A percentile compares a stretch with the other conserved stretches of the same genome.
Conservation (phyloP, 2,113 vertebrate species). For the Hippopotamus amphibius region DNA sequence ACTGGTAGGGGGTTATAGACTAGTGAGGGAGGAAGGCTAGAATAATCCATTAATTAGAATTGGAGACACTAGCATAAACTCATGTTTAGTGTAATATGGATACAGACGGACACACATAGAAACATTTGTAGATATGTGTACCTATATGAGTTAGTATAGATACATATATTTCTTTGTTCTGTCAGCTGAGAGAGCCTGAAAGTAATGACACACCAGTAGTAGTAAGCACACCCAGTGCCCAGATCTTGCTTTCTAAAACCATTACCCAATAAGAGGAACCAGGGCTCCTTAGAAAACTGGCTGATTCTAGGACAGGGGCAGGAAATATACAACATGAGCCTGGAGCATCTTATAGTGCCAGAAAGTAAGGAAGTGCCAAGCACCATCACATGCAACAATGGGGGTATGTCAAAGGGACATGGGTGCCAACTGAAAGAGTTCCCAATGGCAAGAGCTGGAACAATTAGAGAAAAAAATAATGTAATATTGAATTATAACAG, state of each 20-base stretch:
- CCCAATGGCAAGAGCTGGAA: not conserved
- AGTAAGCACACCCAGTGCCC: not conserved
- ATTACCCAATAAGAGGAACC: not conserved
- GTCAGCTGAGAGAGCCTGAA: not conserved
- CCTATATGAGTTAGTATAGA: not conserved
- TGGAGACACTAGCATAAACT: not conserved
- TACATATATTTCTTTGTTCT: not conserved
- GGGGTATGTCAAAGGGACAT: not conserved
- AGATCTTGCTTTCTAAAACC: not conserved
- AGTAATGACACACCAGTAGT: not conserved
- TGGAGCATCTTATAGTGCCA: not conserved
- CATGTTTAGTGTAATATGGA: not conserved
- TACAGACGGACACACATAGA: not conserved
- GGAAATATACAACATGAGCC: not conserved
- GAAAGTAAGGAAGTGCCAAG: not conserved
- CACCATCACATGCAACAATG: rapidly evolving
- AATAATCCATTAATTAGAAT: not conserved
- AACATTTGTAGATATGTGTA: not conserved
- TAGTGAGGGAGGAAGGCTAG: not conserved
- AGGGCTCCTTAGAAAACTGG: not conserved
- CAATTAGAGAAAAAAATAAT: not conserved
- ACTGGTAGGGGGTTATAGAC: not conserved
- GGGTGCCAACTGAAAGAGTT: not conserved
- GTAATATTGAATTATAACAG: not conserved
- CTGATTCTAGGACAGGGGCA: not conserved